Conservation (phyloP, 2,888 invertebrate species). For the Hyposoter dolosus region DNA sequence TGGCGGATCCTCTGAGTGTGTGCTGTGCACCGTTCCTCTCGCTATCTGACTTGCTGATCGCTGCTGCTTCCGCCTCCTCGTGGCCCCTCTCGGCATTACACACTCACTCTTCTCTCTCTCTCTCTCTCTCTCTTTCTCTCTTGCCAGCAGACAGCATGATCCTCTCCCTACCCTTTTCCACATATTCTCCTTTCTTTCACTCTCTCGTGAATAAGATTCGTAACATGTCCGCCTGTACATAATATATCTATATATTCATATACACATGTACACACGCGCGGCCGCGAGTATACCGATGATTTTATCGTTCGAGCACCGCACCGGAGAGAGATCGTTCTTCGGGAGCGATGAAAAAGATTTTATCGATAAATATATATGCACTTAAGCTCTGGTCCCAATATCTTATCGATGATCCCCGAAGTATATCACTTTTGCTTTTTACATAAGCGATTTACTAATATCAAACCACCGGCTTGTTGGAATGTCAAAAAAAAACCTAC, state of each 20-base stretch:
- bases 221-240: slow-evolving; percentile 40
- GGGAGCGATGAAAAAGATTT: slow-evolving; percentile 51
- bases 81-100: slow-evolving; percentile 67
- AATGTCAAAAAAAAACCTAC: not conserved
- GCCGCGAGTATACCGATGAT: slow-evolving; percentile 47
- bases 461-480: not conserved
- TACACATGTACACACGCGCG: slow-evolving; percentile 17
- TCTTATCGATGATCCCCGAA: slow-evolving; percentile 54
- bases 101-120: slow-evolving; percentile 41
- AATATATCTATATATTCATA: slow-evolving; percentile 3
- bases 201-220: slow-evolving; percentile 57
- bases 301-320: slow-evolving; percentile 49
- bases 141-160: slow-evolving; percentile 19
- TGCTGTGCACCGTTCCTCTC: slow-evolving; percentile 66
- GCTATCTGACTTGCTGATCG: slow-evolving; percentile 76
- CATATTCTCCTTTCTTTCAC: slow-evolving; percentile 58
- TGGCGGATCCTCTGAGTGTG: slow-evolving; percentile 77
- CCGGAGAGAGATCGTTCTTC: slow-evolving; percentile 38
- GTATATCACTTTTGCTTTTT: slow-evolving; percentile 34
- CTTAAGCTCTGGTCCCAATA: slow-evolving; percentile 43
- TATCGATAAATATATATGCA: slow-evolving; percentile 12
- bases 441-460: slow-evolving; percentile 33
- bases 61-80: slow-evolving; percentile 70
- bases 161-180: slow-evolving; percentile 44
- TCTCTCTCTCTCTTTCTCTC: slow-evolving; percentile 17